Evolutionary conservation across 37 sponge, comb jelly and placozoan genomes (phyloP).

Genomic region (Crambe crambe): DNA sequence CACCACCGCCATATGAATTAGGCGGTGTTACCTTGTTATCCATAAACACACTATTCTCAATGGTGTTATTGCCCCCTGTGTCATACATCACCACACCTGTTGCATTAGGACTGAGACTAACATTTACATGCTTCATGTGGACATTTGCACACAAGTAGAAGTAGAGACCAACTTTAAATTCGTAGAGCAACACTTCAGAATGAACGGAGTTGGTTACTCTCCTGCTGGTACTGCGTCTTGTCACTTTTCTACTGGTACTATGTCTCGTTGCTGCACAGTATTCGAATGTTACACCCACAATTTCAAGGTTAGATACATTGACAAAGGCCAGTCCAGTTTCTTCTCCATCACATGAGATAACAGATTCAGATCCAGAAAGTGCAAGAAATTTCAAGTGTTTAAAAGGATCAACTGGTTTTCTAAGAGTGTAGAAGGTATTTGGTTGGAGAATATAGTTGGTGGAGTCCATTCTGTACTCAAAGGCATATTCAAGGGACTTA

Average conservation of each 20-base stretch:
- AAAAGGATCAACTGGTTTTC: background rate
- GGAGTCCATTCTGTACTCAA: background rate
- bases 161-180: slow-evolving; percentile 29
- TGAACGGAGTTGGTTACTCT: background rate
- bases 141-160: slow-evolving; percentile 27
- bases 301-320: background rate
- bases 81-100: slow-evolving; percentile 54
- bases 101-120: slow-evolving; percentile 17
- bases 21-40: background rate
- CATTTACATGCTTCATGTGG: slow-evolving; percentile 9
- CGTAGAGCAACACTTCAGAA: background rate
- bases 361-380: background rate
- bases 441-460: background rate
- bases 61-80: background rate
- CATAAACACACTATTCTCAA: background rate
- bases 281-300: background rate
- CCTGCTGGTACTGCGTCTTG: too few relatives aligned
- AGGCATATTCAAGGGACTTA: slow-evolving; percentile 1
- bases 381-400: background rate
- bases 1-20: slow-evolving; percentile 44
- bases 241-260: slow-evolving; percentile 35
- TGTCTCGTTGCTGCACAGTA: slow-evolving; percentile 15
- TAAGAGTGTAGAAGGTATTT: slow-evolving; percentile 3
- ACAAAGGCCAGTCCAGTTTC: slow-evolving; percentile 46
- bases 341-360: background rate